Base-by-base conservation (phyloP, 2,888 invertebrate genomes). In the Dolomedes plantarius region DNA sequence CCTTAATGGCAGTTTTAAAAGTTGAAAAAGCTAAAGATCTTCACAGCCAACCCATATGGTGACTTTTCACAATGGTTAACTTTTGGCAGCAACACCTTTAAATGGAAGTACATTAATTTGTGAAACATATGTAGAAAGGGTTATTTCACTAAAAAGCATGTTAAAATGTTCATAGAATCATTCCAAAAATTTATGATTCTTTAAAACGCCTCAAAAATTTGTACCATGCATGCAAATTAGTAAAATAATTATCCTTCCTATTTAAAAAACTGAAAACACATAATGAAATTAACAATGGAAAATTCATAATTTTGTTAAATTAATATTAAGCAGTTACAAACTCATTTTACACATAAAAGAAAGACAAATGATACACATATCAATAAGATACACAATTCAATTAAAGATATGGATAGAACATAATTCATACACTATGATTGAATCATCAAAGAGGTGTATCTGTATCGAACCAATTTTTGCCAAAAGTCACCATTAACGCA, bases 1-100 rank as follows among this genome's bases (percentile, higher is more conserved):
- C 62, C 29, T 71, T 69, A 71, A 79, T 86, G 86, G 80, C 86
- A 80, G 68, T 32, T 65, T 19, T 62, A 64, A 73, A 65, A 76
- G 65, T 50, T 77, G 73, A 28, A 85, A 39, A 65, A 31, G 29
- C 29, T 65, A 13, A 46, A 46, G 46, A n/a, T 23, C 23, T 56
- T 46, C 41, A 46, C 56, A 56, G 56, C 1, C 36, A 19, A 23
- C 5, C 56, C n/a, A 6, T 23, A 23, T 23, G 23, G 56, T 23
- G 23, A 56, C 56, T 56, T 56, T 56, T 56, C 3, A 23, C 56
- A 23, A 1, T 56, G 41, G 56, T 23, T 6, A 11, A 16, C 56
- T 23, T 46, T 56, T 56, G 56, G 56, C 56, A 23, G 56, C 19
- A 56, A 56, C 56, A 23, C 56, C 19, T 23, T 23, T 23, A 1